Percentiles rank a stretch among this genome's conserved stretches.
Conservation (phyloP, 2,113 vertebrate genomes). For the Epinephelus fuscoguttatus region DNA sequence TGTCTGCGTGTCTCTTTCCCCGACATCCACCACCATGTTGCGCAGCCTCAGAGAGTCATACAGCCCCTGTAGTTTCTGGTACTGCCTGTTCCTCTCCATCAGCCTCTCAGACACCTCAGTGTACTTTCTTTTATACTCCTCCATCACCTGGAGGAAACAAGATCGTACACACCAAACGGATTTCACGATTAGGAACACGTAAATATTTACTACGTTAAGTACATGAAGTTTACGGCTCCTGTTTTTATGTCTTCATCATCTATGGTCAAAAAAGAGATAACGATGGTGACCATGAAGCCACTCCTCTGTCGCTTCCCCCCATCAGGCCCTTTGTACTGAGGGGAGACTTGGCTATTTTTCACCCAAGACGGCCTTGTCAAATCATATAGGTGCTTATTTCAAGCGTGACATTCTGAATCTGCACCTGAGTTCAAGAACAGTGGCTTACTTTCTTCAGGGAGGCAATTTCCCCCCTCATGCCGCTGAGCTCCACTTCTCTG, state of each 20-base stretch:
- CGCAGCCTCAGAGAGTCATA: slow-evolving; percentile 90
- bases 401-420: background rate
- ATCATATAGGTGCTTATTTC: background rate
- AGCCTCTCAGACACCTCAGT: slow-evolving; percentile 91
- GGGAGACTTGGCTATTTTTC: background rate
- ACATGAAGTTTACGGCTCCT: no score
- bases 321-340: background rate
- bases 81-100: slow-evolving; percentile 91
- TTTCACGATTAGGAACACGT: no score
- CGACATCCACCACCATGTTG: slow-evolving; percentile 84
- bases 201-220: no score
- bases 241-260: background rate
- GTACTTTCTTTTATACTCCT: slow-evolving; percentile 93
- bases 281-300: background rate
- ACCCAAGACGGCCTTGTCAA: no score
- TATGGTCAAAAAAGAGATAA: background rate
- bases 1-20: slow-evolving; percentile 62
- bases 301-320: background rate
- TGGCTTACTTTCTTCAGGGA: slow-evolving; percentile 89
- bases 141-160: slow-evolving; percentile 81
- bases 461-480: slow-evolving; percentile 88
- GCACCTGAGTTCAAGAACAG: background rate
- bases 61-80: slow-evolving; percentile 91
- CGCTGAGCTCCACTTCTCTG: slow-evolving; percentile 87
- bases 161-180: no score